Base-by-base conservation (phyloP, 1,140 invertebrate genomes). In the Hypothenemus hampei region DNA sequence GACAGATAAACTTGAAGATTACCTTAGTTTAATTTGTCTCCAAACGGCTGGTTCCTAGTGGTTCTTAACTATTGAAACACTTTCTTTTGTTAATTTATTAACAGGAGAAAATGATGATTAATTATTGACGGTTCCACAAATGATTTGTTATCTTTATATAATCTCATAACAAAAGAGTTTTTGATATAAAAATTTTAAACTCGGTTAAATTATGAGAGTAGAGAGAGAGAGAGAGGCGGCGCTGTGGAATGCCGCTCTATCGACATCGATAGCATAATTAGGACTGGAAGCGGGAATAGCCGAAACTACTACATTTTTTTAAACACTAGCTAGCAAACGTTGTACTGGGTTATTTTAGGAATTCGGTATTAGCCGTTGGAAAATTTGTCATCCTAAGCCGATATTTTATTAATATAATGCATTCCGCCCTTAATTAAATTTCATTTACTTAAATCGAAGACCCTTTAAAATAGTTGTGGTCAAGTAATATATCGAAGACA, bases 1-100 rank as follows among this genome's bases (percentile, higher is more conserved):
- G 43, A 56, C 44, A 56, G 53, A 56, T 56, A 56, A 56, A 56
- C 53, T 56, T 44, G 18, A 36, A 56, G 43, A 56, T 56, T 56
- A 56, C 39, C 44, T 56, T 24, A 56, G 53, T 56, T 56, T 47
- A 56, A 56, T 56, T 56, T 48, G 44, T 26, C 44, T 46, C 39
- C 16, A 48, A 24, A n/a, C 24, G 18, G 36, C 41, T 39, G 15
- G 43, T 36, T 20, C 37, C 33, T 53, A n/a, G n/a, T n/a, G n/a
- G n/a, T n/a, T n/a, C n/a, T n/a, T n/a, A n/a, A n/a, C n/a, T n/a
- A n/a, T n/a, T n/a, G n/a, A n/a, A n/a, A n/a, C n/a, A n/a, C n/a
- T n/a, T n/a, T n/a, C n/a, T n/a, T n/a, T n/a, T n/a, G n/a, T n/a
- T n/a, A n/a, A n/a, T n/a, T n/a, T n/a, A n/a, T n/a, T n/a, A n/a